Percentiles rank a stretch among this genome's conserved stretches.
Evolutionary conservation across 2,113 vertebrate genomes (phyloP).

Genomic region (cat (Felis catus)): F.catus_Fca126_mat1.0 CM031418.1:45838001-45838500

Average conservation of each 20-base stretch:
- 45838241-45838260: background rate
- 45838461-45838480: background rate
- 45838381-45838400: background rate
- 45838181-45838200: background rate
- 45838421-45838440: rapidly evolving
- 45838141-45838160: background rate
- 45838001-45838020: background rate
- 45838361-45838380: background rate
- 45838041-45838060: background rate
- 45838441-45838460: background rate
- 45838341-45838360: background rate
- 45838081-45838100: background rate
- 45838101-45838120: background rate
- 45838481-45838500: background rate
- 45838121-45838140: background rate
- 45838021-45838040: background rate
- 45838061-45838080: background rate
- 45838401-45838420: background rate
- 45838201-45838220: background rate
- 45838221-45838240: background rate
- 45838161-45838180: background rate
- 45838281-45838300: background rate
- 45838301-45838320: too few relatives aligned
- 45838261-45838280: background rate
- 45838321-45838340: background rate